Evolutionary conservation across 2,888 invertebrate genomes (phyloP).

Genomic region (Aromia moschata): DNA sequence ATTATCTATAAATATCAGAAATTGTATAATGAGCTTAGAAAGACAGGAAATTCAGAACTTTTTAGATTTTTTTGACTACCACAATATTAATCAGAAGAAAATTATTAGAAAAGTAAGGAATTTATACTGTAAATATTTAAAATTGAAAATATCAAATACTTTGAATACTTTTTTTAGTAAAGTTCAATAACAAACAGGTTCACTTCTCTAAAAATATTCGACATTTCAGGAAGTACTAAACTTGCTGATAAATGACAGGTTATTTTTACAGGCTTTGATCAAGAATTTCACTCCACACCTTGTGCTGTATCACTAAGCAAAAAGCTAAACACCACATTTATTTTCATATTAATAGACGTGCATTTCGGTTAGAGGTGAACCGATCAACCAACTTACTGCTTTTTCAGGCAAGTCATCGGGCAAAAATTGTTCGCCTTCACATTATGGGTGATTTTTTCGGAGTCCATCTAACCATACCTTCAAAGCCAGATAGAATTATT

Average conservation of each 20-base stretch:
- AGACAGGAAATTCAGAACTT: no score
- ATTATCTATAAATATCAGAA: no score
- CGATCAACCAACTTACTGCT: slow-evolving; percentile 86
- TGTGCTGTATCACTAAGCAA: background rate
- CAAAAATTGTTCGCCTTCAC: slow-evolving; percentile 99
- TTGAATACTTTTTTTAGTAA: no score
- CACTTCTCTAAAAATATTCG: no score
- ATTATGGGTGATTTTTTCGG: slow-evolving; percentile 95
- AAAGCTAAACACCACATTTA: slow-evolving; percentile 31
- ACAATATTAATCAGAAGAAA: no score
- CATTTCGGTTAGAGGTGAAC: slow-evolving; percentile 20
- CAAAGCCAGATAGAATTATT: slow-evolving; percentile 49
- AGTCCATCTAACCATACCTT: slow-evolving; percentile 97
- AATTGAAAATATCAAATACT: no score
- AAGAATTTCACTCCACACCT: slow-evolving; percentile 6
- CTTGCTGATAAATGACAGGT: background rate
- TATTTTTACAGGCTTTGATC: slow-evolving; percentile 9
- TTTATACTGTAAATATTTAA: slow-evolving; percentile 5
- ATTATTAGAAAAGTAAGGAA: no score
- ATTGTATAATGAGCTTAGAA: no score
- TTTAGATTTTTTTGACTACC: no score
- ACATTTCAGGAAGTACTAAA: no score
- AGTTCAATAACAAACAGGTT: no score
- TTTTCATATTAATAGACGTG: slow-evolving; percentile 27
- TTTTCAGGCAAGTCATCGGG: slow-evolving; percentile 97